These are phyloP conservation scores for Vanessa cardui DNA, from an alignment of 2,888 invertebrate species.

Conservation along the genomic window DNA sequence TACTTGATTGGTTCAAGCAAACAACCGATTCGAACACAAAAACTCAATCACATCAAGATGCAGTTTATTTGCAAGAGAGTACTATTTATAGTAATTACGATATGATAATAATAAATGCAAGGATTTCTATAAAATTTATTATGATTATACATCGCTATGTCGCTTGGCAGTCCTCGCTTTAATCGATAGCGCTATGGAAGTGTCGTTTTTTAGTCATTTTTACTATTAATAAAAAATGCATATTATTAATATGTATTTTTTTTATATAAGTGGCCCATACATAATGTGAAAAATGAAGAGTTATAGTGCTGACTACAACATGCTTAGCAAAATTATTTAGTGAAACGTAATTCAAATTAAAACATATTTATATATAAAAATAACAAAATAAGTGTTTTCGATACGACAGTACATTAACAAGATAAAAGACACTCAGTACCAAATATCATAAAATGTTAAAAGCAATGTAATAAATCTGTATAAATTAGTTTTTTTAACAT, in stretches of 20 bases:
- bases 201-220: background rate
- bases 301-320: too few relatives aligned
- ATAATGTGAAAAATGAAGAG: background rate
- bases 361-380: too few relatives aligned
- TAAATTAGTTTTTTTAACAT: too few relatives aligned
- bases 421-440: too few relatives aligned
- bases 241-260: background rate
- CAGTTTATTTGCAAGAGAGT: conserved; percentile 2
- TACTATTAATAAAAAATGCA: background rate
- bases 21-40: background rate
- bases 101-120: background rate
- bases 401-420: too few relatives aligned
- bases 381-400: too few relatives aligned
- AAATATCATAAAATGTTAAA: too few relatives aligned
- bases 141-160: background rate
- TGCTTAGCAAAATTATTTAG: too few relatives aligned
- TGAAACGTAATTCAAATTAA: too few relatives aligned
- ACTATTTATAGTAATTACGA: background rate
- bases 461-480: too few relatives aligned
- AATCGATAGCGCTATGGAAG: background rate
- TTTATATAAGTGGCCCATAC: background rate
- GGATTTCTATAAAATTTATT: background rate
- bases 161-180: background rate
- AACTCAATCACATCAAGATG: background rate
- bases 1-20: background rate